Conservation (phyloP, 2,888 invertebrate species). For the Cylindroiulus punctatus region DNA sequence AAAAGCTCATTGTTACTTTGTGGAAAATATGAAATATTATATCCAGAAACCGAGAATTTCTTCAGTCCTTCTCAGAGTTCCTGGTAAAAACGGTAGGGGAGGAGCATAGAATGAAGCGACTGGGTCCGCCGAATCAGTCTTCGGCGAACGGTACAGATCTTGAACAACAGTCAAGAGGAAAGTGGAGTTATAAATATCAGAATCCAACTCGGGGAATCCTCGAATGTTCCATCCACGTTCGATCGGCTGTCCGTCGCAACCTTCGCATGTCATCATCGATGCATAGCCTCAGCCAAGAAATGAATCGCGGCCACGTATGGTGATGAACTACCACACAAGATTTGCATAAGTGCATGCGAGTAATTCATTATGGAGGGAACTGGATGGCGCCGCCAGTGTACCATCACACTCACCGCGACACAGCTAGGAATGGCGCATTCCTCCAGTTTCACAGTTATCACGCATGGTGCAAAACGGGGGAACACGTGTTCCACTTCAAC, state of each 20-base stretch:
- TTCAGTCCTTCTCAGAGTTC: neutral
- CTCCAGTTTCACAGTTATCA: slow-evolving; percentile 9
- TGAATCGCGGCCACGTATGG: neutral
- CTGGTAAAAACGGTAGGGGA: neutral
- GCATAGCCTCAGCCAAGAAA: slow-evolving; percentile 34
- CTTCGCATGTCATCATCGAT: slow-evolving; percentile 23
- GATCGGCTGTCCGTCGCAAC: neutral
- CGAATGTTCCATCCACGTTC: neutral
- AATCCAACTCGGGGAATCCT: neutral
- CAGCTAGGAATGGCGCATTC: slow-evolving; percentile 11
- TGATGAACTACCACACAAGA: slow-evolving; percentile 40
- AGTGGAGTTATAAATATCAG: slow-evolving; percentile 18
- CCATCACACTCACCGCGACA: neutral
- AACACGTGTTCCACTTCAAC: neutral
- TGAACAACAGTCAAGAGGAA: slow-evolving; percentile 24
- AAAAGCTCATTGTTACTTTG: slow-evolving; percentile 30
- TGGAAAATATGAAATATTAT: slow-evolving; percentile 27
- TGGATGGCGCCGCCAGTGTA: neutral
- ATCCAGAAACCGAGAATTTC: neutral
- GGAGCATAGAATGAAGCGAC: slow-evolving; percentile 47
- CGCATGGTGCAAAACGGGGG: neutral
- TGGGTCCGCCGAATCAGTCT: slow-evolving; percentile 4
- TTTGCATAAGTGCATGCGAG: slow-evolving; percentile 35
- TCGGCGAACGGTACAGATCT: slow-evolving; percentile 28
- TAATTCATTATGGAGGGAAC: slow-evolving; percentile 36